Conservation (phyloP, 2,888 invertebrate genomes). For the Caenorhabditis virilis region DNA sequence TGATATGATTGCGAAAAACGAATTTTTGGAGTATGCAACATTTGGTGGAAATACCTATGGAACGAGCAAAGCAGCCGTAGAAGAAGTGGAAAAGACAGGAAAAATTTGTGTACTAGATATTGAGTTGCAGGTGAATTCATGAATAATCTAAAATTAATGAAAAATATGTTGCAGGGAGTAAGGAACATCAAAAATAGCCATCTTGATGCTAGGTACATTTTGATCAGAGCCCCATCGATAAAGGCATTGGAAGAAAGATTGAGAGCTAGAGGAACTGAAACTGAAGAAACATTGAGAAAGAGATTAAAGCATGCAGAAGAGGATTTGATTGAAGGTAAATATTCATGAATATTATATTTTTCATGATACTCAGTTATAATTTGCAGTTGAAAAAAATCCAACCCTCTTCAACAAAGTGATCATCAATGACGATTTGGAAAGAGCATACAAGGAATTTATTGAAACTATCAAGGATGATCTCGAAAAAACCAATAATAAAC, state of each 20-base stretch:
- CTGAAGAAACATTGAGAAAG: slow-evolving; percentile 81
- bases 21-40: slow-evolving; percentile 88
- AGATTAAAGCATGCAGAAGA: slow-evolving; percentile 80
- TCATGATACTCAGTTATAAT: background rate
- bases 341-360: background rate
- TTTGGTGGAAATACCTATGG: slow-evolving; percentile 95
- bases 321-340: slow-evolving; percentile 83
- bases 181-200: slow-evolving; percentile 80
- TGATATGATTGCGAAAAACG: slow-evolving; percentile 78
- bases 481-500: slow-evolving; percentile 30
- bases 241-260: slow-evolving; percentile 68
- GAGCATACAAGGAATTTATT: slow-evolving; percentile 77
- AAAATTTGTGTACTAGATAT: slow-evolving; percentile 91
- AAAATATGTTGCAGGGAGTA: slow-evolving; percentile 84
- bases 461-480: slow-evolving; percentile 57
- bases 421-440: slow-evolving; percentile 81
- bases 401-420: slow-evolving; percentile 85
- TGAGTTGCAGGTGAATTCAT: slow-evolving; percentile 77
- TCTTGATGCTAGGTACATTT: slow-evolving; percentile 83
- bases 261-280: slow-evolving; percentile 83
- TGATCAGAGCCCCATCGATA: slow-evolving; percentile 82
- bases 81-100: slow-evolving; percentile 80
- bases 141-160: background rate
- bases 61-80: slow-evolving; percentile 87
- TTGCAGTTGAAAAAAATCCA: slow-evolving; percentile 71